Base-by-base conservation (phyloP, 2,888 invertebrate genomes). In the Keiferia lycopersicella region DNA sequence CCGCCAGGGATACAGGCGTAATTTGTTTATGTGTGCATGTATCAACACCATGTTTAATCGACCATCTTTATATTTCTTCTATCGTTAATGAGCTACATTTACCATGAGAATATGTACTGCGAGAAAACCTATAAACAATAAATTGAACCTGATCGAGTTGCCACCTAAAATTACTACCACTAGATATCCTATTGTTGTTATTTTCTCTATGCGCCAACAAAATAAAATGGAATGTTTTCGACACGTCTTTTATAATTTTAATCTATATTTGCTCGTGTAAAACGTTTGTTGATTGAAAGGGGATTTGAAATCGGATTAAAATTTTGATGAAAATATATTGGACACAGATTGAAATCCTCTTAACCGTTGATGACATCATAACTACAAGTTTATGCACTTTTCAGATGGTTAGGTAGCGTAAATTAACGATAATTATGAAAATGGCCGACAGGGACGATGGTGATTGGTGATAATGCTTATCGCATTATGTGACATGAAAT, bases 271-370 rank as follows among this genome's bases (percentile, higher is more conserved):
- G 18, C 20, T 50, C 2, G 20, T 20, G 50, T 50, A 20, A 16
- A 50, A 51, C 10, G 20, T 18, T 22, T 22, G 20, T 20, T 51
- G 6, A 11, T 51, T 51, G 20, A 8, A 18, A 18, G 1, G 16
- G 10, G 2, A 20, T 50, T 2, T 50, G 16, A 20, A 50, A 50
- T 2, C 50, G 50, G 50, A 50, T 50, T 18, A 50, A 4, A 41
- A 41, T 50, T 50, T 50, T 50, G 18, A 50, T 51, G 51, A 18
- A 51, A 22, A 12, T 51, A 51, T 20, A 51, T 51, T 51, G 51
- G 51, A 20, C 51, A 3, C 12, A 12, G 20, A 18, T 2, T 18
- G 2, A 22, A 51, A 51, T 20, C 20, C 51, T 20, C 51, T 22
- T 51, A 45, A n/a, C 16, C 16, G 45, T n/a, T 45, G 45, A 45